Conservation (phyloP, 2,113 vertebrate species). For the Bagarius yarrelli region DNA sequence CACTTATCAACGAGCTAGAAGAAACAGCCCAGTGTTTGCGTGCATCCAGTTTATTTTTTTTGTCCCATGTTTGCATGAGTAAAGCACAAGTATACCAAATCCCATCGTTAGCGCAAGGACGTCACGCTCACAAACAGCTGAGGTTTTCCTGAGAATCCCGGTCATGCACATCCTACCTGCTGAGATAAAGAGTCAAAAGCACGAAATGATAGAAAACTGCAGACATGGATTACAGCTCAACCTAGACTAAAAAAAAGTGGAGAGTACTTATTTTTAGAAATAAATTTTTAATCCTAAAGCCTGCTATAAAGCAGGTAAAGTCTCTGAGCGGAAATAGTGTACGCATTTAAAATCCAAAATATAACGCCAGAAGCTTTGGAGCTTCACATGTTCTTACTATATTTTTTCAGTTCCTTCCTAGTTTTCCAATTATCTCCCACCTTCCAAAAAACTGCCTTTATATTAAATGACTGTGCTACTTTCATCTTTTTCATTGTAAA, state of each 20-base stretch:
- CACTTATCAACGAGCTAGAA: slow-evolving; percentile 33
- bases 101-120: not conserved
- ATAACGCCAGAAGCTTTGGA: not conserved
- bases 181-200: not conserved
- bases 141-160: slow-evolving; percentile 18
- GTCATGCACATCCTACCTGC: slow-evolving; percentile 19
- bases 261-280: not conserved
- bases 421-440: not conserved
- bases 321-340: too few relatives aligned
- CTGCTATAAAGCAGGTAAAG: not conserved
- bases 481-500: too few relatives aligned
- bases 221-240: not conserved
- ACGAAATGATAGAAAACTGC: not conserved
- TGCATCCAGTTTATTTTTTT: slow-evolving; percentile 1
- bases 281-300: not conserved
- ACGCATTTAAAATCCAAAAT: not conserved
- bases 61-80: slow-evolving; percentile 14
- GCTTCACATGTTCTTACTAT: not conserved
- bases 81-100: slow-evolving; percentile 12
- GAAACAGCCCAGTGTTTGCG: slow-evolving; percentile 11
- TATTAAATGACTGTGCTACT: too few relatives aligned
- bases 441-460: not conserved
- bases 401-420: not conserved
- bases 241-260: not conserved
- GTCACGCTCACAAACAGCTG: slow-evolving; percentile 12